Percentiles rank a stretch among this genome's conserved stretches.
phyloP scores from a whole-genome alignment of 2,888 invertebrate species.

The Diaperis boleti region DNA sequence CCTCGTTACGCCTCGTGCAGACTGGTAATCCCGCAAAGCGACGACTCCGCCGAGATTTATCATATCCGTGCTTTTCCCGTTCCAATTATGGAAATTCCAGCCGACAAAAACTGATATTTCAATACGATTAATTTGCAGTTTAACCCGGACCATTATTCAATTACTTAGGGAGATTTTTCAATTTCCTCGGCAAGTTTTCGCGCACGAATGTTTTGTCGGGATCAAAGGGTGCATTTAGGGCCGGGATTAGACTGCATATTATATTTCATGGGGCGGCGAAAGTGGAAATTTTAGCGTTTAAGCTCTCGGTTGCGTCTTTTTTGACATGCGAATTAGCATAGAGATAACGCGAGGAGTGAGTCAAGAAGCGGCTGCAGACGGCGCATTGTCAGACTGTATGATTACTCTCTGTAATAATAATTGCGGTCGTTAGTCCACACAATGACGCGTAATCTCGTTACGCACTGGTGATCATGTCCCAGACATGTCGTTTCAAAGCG shows the following conservation, averaged over 20 bases:
- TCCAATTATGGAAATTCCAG: constrained; percentile 50
- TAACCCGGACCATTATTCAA: constrained; percentile 35
- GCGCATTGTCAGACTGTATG: constrained; percentile 2
- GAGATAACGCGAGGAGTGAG: constrained; percentile 13
- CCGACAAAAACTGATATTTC: constrained; percentile 37
- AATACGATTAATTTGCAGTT: constrained; percentile 39
- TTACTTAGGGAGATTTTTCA: constrained; percentile 35
- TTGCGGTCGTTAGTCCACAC: constrained; percentile 5
- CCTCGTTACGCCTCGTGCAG: constrained; percentile 47
- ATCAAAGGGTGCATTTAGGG: too few species aligned
- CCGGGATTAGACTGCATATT: too few species aligned
- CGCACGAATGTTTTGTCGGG: too few species aligned
- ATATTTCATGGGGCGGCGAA: too few species aligned
- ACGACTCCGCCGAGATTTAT: constrained; percentile 48
- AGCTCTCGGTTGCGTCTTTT: too few species aligned
- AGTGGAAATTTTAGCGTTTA: constrained; percentile 1
- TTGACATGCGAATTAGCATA: constrained; percentile 23
- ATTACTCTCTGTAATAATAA: constrained; percentile 20
- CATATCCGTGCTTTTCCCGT: constrained; percentile 49
- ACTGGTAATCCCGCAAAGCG: constrained; percentile 51
- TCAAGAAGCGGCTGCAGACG: constrained; percentile 20
- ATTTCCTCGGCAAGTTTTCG: constrained; percentile 20
- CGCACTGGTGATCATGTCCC: constrained; percentile 12
- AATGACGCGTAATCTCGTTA: constrained; percentile 25
- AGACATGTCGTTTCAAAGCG: constrained; percentile 12